Percentiles rank a stretch among this genome's conserved stretches.
These are phyloP conservation scores for Cherax destructor DNA, from an alignment of 1,140 invertebrate genomes.

Conservation along the genomic window DNA sequence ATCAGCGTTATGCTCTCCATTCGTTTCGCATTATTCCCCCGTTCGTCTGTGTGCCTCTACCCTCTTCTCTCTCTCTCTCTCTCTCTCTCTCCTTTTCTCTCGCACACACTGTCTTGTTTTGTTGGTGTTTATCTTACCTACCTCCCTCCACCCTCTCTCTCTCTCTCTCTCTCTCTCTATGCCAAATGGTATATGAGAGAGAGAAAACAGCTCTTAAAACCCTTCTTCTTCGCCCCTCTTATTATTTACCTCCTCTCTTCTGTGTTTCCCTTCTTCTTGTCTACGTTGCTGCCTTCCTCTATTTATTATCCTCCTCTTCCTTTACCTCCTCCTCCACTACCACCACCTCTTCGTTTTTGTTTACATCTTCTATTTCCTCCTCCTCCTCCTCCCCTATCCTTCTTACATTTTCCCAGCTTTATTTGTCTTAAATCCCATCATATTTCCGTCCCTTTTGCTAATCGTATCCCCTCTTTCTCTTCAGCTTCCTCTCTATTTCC, in stretches of 20 bases:
- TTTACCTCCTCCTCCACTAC: constrained; percentile 9
- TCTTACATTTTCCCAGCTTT: not conserved
- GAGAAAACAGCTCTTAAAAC: not conserved
- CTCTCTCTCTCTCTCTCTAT: not conserved
- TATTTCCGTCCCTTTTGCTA: not conserved
- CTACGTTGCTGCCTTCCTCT: not conserved
- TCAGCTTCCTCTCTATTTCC: not conserved
- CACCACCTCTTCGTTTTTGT: not conserved
- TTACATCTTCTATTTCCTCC: not conserved
- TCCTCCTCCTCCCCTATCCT: not conserved
- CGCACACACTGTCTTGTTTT: not conserved
- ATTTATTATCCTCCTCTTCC: not conserved
- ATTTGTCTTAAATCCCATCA: not conserved
- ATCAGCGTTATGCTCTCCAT: constrained; percentile 59
- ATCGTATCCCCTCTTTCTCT: not conserved
- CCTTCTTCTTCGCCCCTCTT: not conserved
- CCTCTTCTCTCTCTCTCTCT: constrained; percentile 8
- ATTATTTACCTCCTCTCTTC: not conserved
- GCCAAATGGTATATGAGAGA: constrained; percentile 6
- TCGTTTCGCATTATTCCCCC: constrained; percentile 55
- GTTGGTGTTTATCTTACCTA: not conserved
- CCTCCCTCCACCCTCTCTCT: not conserved
- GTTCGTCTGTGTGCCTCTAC: constrained; percentile 44
- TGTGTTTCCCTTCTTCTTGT: not conserved
- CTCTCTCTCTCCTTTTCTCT: not conserved